phyloP scores from a whole-genome alignment of 2,888 invertebrate genomes.

The Plusia festucae region DNA sequence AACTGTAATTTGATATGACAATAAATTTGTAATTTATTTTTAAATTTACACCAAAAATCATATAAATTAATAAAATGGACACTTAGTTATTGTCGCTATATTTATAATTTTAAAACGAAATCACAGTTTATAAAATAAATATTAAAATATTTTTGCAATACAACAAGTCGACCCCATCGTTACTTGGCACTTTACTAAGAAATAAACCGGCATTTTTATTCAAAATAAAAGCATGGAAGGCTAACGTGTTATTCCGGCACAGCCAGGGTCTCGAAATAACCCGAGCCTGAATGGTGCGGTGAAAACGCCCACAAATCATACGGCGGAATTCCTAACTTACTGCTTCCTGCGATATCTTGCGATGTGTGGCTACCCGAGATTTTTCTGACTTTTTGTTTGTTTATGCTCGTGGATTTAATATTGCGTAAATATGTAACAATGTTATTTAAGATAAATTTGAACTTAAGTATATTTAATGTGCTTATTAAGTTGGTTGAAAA shows the following conservation, averaged over 20 bases:
- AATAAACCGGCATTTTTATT: conserved; percentile 38
- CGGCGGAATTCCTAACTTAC: conserved; percentile 90
- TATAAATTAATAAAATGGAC: too few relatives aligned
- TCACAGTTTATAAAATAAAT: neutral
- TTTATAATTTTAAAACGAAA: too few relatives aligned
- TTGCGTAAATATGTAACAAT: neutral
- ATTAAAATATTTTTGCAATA: neutral
- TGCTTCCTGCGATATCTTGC: conserved; percentile 69
- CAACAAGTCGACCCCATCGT: conserved; percentile 7
- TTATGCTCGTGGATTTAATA: conserved; percentile 8
- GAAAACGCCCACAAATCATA: conserved; percentile 88
- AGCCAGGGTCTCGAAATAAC: conserved; percentile 43
- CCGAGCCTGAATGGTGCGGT: conserved; percentile 46
- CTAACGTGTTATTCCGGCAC: conserved; percentile 34
- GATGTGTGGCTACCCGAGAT: conserved; percentile 41
- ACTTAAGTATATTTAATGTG: too few relatives aligned
- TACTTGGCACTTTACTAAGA: conserved; percentile 34
- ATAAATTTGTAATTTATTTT: too few relatives aligned
- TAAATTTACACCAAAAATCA: too few relatives aligned
- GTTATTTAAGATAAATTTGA: too few relatives aligned
- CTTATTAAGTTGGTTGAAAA: too few relatives aligned
- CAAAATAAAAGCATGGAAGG: conserved; percentile 40
- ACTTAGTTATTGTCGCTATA: too few relatives aligned
- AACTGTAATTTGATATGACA: too few relatives aligned
- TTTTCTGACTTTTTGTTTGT: conserved; percentile 44